Percentiles rank a stretch among this genome's conserved stretches.
These are phyloP conservation scores for Drosophila lutescens DNA, from an alignment of 2,888 invertebrate genomes.

Conservation along the genomic window DNA sequence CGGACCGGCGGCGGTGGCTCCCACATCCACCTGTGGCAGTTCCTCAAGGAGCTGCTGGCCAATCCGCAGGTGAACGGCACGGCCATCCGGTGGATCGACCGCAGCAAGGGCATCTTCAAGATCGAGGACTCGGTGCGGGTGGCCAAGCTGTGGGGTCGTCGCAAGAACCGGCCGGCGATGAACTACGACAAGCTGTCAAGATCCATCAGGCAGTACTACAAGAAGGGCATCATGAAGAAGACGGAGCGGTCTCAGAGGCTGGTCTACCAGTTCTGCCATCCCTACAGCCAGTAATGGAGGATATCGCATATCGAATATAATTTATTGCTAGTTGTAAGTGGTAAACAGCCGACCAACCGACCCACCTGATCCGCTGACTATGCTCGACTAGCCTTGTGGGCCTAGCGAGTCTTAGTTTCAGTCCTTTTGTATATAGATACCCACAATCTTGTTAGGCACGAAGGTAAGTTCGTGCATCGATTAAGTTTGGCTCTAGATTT, in stretches of 20 bases:
- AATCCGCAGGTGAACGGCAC: constrained; percentile 95
- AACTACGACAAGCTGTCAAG: constrained; percentile 99
- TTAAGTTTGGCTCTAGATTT: constrained; percentile 47
- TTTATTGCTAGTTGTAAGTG: constrained; percentile 67
- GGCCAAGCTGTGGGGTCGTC: constrained; percentile 98
- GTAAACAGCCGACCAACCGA: constrained; percentile 9
- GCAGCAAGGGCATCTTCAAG: constrained; percentile 97
- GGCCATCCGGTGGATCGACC: constrained; percentile 98
- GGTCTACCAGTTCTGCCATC: constrained; percentile 99
- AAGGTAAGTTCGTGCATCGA: constrained; percentile 75
- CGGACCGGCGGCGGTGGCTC: constrained; percentile 89
- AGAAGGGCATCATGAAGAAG: constrained; percentile 99
- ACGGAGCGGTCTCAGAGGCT: constrained; percentile 98
- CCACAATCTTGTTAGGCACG: constrained; percentile 57
- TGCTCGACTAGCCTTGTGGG: constrained; percentile 65
- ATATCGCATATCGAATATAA: constrained; percentile 4
- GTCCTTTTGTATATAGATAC: constrained; percentile 60
- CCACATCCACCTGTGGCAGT: constrained; percentile 99
- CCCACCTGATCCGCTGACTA: constrained; percentile 50
- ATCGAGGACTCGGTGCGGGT: constrained; percentile 99
- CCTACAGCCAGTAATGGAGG: constrained; percentile 90
- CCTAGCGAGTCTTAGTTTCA: constrained; percentile 65
- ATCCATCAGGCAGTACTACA: constrained; percentile 99
- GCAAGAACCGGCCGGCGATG: constrained; percentile 99
- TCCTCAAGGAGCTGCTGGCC: constrained; percentile 96